These are phyloP conservation scores for Aphelenchoides fujianensis DNA, from an alignment of 1,140 invertebrate species.

Conservation along the genomic window DNA sequence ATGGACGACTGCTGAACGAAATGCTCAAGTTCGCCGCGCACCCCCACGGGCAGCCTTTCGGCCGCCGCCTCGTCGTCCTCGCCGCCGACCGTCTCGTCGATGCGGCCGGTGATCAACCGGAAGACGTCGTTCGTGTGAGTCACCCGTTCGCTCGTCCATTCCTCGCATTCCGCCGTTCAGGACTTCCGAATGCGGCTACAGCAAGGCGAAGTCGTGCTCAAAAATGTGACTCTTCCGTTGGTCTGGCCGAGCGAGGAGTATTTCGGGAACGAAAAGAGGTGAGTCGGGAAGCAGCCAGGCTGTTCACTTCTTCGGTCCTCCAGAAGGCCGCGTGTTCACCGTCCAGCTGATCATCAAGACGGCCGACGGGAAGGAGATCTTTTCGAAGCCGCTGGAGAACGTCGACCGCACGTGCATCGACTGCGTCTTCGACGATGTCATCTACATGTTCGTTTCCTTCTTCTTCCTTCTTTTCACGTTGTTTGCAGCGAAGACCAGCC, in stretches of 20 bases:
- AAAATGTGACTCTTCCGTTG: slow-evolving; percentile 28
- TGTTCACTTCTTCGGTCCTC: slow-evolving; percentile 3
- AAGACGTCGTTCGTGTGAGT: slow-evolving; percentile 35
- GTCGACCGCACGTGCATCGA: slow-evolving; percentile 32
- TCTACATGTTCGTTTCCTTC: slow-evolving; percentile 28
- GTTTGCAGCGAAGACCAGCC: slow-evolving; percentile 35
- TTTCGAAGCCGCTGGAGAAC: slow-evolving; percentile 34
- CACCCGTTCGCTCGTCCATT: slow-evolving; percentile 4
- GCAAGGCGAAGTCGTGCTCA: slow-evolving; percentile 33
- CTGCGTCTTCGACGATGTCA: slow-evolving; percentile 33
- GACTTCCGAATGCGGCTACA: slow-evolving; percentile 36
- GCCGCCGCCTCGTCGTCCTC: slow-evolving; percentile 5
- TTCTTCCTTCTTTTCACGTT: too few species aligned
- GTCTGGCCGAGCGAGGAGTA: slow-evolving; percentile 35
- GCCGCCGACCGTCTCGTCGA: background rate
- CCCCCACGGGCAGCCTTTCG: background rate
- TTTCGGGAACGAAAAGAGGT: slow-evolving; percentile 38
- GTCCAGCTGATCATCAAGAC: slow-evolving; percentile 33
- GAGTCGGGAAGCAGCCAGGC: slow-evolving; percentile 3
- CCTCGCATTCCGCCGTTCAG: slow-evolving; percentile 26
- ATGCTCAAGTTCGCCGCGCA: background rate
- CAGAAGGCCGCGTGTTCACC: slow-evolving; percentile 30
- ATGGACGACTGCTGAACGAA: background rate
- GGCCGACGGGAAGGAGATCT: slow-evolving; percentile 28
- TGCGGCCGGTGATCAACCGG: slow-evolving; percentile 16